Conservation (phyloP, 2,113 vertebrate genomes). For the Sarotherodon lohbergeri region DNA sequence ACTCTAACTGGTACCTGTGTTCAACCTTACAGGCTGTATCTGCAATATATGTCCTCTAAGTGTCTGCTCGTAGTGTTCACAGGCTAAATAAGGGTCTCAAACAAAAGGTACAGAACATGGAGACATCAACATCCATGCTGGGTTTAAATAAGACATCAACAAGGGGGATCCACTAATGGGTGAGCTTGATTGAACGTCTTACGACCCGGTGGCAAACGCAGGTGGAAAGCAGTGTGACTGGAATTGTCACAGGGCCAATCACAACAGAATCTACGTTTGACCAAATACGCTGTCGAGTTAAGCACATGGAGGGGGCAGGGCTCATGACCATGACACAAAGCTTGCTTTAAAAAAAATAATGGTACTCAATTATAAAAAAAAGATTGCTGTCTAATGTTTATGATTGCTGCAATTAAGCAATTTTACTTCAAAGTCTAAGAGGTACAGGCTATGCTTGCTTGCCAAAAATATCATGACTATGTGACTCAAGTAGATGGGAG, state of each 20-base stretch:
- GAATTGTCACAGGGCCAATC: background rate
- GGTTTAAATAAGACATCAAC: background rate
- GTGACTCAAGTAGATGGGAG: background rate
- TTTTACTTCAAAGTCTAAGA: background rate
- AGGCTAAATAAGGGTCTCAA: background rate
- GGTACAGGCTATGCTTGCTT: background rate
- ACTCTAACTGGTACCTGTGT: background rate
- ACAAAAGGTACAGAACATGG: background rate
- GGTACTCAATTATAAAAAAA: background rate
- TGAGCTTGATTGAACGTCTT: background rate
- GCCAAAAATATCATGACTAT: background rate
- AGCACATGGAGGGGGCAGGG: background rate
- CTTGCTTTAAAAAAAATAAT: background rate
- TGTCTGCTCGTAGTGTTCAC: background rate
- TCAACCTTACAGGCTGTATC: background rate
- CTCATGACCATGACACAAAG: background rate
- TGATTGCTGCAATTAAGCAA: background rate
- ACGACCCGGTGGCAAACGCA: accelerated
- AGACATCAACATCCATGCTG: accelerated
- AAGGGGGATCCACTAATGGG: background rate
- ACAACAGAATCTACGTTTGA: background rate
- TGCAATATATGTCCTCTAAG: background rate
- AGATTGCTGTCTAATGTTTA: background rate
- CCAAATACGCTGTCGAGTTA: background rate
- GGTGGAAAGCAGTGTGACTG: background rate